Percentiles rank a stretch among this genome's conserved stretches.
Conservation (phyloP, 2,888 invertebrate species). For the Ochropleura plecta region DNA sequence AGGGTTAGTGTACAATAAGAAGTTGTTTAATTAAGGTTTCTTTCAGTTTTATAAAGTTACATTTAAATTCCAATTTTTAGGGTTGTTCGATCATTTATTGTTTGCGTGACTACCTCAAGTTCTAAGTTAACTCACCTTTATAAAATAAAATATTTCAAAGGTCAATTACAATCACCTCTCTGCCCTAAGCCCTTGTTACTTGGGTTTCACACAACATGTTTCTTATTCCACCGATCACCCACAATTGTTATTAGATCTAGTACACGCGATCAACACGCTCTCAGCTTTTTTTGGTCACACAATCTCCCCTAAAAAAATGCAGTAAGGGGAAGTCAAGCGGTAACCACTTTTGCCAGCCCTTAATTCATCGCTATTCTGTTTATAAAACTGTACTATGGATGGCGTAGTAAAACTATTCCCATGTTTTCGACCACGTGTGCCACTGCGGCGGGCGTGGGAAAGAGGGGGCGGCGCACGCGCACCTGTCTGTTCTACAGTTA, state of each 20-base stretch:
- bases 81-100: neutral
- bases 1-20: neutral
- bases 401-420: constrained; percentile 26
- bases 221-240: neutral
- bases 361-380: constrained; percentile 19
- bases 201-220: neutral
- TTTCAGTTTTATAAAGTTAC: neutral
- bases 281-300: neutral
- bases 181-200: neutral
- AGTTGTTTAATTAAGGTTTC: neutral
- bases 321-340: constrained; percentile 13
- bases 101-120: neutral
- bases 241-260: neutral
- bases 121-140: neutral
- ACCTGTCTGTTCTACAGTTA: constrained; percentile 53
- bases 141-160: neutral
- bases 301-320: constrained; percentile 10
- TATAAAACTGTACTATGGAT: constrained; percentile 30
- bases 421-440: constrained; percentile 45
- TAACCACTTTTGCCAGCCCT: constrained; percentile 14
- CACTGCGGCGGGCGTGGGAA: constrained; percentile 52
- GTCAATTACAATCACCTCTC: neutral
- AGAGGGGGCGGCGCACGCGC: constrained; percentile 49
- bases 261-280: neutral
- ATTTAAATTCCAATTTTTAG: neutral